Evolutionary conservation across 2,113 vertebrate species (phyloP).

Genomic region (Coptodon bakossiorum): DNA sequence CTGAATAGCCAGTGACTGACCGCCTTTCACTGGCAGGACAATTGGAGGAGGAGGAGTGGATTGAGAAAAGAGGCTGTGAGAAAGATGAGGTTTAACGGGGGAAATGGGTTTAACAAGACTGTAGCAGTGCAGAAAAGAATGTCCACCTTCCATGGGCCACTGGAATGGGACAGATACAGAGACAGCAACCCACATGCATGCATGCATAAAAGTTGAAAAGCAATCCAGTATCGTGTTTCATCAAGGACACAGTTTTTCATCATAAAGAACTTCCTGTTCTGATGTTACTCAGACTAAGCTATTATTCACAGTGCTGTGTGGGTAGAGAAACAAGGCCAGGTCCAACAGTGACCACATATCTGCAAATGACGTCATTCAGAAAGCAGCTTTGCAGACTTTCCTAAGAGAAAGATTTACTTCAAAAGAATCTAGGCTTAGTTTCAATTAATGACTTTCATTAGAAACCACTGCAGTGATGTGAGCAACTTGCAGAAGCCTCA

Average conservation of each 20-base stretch:
- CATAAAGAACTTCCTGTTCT: background rate
- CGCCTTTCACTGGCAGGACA: conserved; percentile 5
- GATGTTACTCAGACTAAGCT: background rate
- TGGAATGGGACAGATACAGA: conserved; percentile 19
- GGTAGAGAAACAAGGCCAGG: background rate
- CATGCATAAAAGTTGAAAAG: background rate
- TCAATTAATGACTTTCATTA: background rate
- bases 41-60: background rate
- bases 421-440: background rate
- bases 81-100: conserved; percentile 1
- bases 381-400: background rate
- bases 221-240: background rate
- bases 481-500: background rate
- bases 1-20: background rate
- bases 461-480: background rate
- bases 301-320: background rate
- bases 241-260: background rate
- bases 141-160: conserved; percentile 34
- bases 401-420: background rate
- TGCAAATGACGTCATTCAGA: background rate
- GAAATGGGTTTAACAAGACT: conserved; percentile 34
- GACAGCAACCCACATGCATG: background rate
- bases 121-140: conserved; percentile 38
- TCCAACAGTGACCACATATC: background rate
- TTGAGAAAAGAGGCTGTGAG: conserved; percentile 11